phyloP scores from a whole-genome alignment of 2,888 invertebrate species.

The Cheiracanthium punctorium region DNA sequence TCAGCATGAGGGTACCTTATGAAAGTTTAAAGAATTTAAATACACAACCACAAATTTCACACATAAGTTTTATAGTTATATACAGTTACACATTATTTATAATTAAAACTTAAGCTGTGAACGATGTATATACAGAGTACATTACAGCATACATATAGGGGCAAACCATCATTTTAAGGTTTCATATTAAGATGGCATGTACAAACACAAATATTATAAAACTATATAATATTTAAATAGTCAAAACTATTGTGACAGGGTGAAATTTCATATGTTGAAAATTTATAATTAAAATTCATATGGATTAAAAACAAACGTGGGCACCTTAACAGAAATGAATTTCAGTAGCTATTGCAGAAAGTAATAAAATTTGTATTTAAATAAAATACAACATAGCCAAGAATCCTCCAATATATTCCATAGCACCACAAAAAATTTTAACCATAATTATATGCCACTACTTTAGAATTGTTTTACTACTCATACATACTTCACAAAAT shows the following conservation, averaged over 20 bases:
- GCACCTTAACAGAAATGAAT: neutral
- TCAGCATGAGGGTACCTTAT: neutral
- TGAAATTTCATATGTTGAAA: neutral
- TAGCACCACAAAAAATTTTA: slow-evolving; percentile 26
- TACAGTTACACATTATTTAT: neutral
- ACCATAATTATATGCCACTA: neutral
- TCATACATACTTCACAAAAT: neutral
- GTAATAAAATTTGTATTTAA: too few relatives aligned
- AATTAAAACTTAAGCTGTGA: neutral
- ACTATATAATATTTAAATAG: neutral
- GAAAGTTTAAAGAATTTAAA: neutral
- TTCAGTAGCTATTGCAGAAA: too few relatives aligned
- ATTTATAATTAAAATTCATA: neutral
- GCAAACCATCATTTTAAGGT: too few relatives aligned
- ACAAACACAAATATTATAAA: neutral
- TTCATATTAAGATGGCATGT: neutral
- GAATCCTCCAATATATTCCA: too few relatives aligned
- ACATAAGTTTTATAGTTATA: neutral
- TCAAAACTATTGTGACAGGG: too few relatives aligned
- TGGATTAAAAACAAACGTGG: neutral
- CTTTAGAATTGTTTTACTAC: neutral
- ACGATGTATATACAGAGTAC: neutral
- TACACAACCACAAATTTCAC: neutral
- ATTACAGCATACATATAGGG: neutral
- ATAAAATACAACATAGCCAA: too few relatives aligned